phyloP scores from a whole-genome alignment of 1,140 invertebrate species.

The Apis mellifera region DNA sequence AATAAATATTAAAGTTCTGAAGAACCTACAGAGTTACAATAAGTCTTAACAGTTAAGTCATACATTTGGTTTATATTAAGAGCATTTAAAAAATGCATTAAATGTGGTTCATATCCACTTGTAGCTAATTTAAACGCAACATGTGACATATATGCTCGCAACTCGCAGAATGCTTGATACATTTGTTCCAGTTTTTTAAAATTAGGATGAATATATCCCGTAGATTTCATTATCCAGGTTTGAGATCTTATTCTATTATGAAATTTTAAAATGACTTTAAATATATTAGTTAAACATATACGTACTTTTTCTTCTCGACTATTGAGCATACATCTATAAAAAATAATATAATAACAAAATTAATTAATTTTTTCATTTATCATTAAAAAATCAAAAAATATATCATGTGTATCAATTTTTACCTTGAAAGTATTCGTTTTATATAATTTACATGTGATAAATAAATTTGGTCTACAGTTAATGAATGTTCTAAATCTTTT shows the following conservation, averaged over 20 bases:
- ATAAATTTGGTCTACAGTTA: constrained; percentile 87
- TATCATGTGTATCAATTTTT: constrained; percentile 47
- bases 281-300: constrained; percentile 85
- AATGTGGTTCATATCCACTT: constrained; percentile 78
- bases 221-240: constrained; percentile 62
- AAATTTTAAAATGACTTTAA: constrained; percentile 87
- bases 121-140: constrained; percentile 76
- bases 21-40: background rate
- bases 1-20: background rate
- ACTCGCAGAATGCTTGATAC: constrained; percentile 76
- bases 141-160: constrained; percentile 74
- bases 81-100: constrained; percentile 78
- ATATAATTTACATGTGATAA: constrained; percentile 86
- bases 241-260: constrained; percentile 82
- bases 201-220: constrained; percentile 70
- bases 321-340: constrained; percentile 86
- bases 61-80: constrained; percentile 79
- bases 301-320: constrained; percentile 85
- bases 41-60: constrained; percentile 67
- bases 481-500: constrained; percentile 83
- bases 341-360: background rate
- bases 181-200: constrained; percentile 75
- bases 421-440: constrained; percentile 86
- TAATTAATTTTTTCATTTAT: background rate
- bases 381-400: background rate